phyloP scores from a whole-genome alignment of 2,888 invertebrate species.

The Rotaria sp. region DNA sequence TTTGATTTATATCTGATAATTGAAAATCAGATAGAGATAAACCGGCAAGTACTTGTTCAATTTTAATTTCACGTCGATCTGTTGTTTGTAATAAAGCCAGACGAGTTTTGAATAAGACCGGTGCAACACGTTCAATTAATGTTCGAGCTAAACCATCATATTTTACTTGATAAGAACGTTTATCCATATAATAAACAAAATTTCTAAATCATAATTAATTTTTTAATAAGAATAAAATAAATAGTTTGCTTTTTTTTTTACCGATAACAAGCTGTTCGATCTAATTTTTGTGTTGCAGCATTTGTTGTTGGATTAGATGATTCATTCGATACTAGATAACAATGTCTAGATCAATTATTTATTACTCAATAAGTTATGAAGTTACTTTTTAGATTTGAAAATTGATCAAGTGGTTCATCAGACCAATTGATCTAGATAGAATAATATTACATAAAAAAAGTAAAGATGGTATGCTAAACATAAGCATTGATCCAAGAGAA shows the following conservation, averaged over 20 bases:
- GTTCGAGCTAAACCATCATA: conserved; percentile 26
- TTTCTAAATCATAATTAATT: not conserved
- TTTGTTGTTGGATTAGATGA: not conserved
- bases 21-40: not conserved
- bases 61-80: not conserved
- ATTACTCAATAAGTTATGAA: not conserved
- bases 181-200: conserved; percentile 31
- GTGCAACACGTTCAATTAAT: not conserved
- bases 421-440: not conserved
- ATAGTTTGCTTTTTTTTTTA: not conserved
- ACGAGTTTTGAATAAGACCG: not conserved
- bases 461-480: not conserved
- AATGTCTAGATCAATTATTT: not conserved
- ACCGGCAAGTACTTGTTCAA: conserved; percentile 7
- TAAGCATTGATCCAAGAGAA: no score
- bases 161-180: conserved; percentile 18
- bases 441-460: not conserved
- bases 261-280: not conserved
- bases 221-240: not conserved
- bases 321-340: not conserved
- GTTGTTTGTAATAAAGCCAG: conserved; percentile 4
- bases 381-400: not conserved
- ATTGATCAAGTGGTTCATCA: not conserved
- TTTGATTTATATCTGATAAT: not conserved
- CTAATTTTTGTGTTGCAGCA: not conserved